Base-by-base conservation (phyloP, 2,888 invertebrate genomes). In the Rhyacophila evoluta region DNA sequence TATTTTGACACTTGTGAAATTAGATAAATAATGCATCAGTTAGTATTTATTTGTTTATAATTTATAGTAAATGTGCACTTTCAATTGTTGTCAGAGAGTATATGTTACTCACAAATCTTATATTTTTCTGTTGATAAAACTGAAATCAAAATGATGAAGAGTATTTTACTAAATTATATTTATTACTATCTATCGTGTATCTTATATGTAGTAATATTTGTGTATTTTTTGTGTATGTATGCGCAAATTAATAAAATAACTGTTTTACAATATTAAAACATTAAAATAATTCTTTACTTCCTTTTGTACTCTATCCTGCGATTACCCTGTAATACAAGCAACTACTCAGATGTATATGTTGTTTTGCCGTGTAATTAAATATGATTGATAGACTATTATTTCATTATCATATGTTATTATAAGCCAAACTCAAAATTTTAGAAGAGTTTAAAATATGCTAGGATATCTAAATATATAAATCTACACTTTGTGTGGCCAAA, bases 101-200 rank as follows among this genome's bases (percentile, higher is more conserved):
- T 55, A 33, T 33, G 10, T 55, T 55, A 55, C 2, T 55, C 55
- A 55, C 55, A 41, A 15, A 19, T 41, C 41, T 41, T 15, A 12
- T 41, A 41, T 55, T 55, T 55, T 39, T 8, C 6, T 33, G 15
- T 55, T 10, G 19, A 8, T 55, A 11, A 38, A 55, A 8, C 15
- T 55, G 8, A 55, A 55, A 15, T 55, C 19, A 10, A 19, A 19
- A n/a, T n/a, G n/a, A n/a, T 55, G 19, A 55, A 55, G 55, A 55
- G 55, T 55, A 55, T 55, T 55, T 55, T 55, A 55, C 15, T 55
- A 55, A 55, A 19, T 10, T 19, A 55, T 55, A 55, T 55, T 55
- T 55, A 55, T 55, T 25, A 55, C 15, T 55, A 55, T 10, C 19
- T 55, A 55, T n/a, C n/a, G n/a, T 55, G 55, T 55, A 55, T 55